These are phyloP conservation scores for Mus minutoides DNA, from an alignment of 2,797 vertebrate species.

Conservation along the genomic window DNA sequence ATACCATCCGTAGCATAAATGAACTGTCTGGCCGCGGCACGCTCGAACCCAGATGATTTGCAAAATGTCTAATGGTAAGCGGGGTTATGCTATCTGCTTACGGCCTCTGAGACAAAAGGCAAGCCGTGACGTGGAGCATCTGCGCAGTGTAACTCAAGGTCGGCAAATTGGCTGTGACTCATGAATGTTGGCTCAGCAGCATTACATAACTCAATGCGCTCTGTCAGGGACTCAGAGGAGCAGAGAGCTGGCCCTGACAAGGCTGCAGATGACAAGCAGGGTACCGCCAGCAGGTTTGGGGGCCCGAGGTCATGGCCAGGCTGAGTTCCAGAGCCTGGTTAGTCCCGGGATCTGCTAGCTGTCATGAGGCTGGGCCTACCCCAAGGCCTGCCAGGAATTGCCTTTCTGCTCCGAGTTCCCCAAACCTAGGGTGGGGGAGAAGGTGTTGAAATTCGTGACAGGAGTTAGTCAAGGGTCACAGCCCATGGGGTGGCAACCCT, in stretches of 20 bases:
- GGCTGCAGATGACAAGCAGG: conserved; percentile 62
- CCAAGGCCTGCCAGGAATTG: neutral
- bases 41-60: conserved; percentile 82
- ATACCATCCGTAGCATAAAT: conserved; percentile 80
- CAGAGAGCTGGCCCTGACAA: conserved; percentile 29
- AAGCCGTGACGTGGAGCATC: conserved; percentile 81
- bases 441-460: neutral
- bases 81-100: conserved; percentile 82
- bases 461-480: neutral
- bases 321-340: conserved; percentile 1
- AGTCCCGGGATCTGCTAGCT: conserved; percentile 66
- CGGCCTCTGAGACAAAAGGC: conserved; percentile 82
- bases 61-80: conserved; percentile 77
- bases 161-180: conserved; percentile 82
- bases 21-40: conserved; percentile 83
- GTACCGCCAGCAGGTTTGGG: neutral
- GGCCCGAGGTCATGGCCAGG: conserved; percentile 57
- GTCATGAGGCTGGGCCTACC: conserved; percentile 55
- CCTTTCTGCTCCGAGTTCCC: neutral
- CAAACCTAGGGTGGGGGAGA: neutral
- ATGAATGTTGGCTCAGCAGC: conserved; percentile 75
- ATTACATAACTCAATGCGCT: conserved; percentile 61
- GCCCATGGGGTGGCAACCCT: neutral
- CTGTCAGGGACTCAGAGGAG: conserved; percentile 63
- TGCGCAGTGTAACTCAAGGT: conserved; percentile 81